phyloP scores from a whole-genome alignment of 2,113 vertebrate genomes.

The Carassius carassius region DNA sequence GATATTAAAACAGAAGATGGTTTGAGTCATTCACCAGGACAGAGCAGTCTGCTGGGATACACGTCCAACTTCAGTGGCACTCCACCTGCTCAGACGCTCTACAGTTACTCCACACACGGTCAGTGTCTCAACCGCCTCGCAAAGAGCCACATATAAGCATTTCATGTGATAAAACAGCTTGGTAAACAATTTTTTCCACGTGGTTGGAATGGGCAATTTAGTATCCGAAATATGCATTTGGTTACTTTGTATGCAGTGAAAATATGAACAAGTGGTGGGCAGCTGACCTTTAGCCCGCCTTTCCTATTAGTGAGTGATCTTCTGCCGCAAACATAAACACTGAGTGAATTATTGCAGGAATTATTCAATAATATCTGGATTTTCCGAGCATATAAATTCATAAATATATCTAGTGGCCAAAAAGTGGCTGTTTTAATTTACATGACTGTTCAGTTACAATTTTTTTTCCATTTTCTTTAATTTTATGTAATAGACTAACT shows the following conservation, averaged over 20 bases:
- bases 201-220: neutral
- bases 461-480: too few relatives aligned
- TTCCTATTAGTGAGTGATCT: too few relatives aligned
- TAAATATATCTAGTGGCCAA: too few relatives aligned
- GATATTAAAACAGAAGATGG: constrained; percentile 98
- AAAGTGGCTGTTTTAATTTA: too few relatives aligned
- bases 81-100: constrained; percentile 85
- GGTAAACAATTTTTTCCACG: neutral
- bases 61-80: constrained; percentile 85
- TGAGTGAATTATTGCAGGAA: too few relatives aligned
- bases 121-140: constrained; percentile 66
- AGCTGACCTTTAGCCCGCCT: too few relatives aligned
- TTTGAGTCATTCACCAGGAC: constrained; percentile 91
- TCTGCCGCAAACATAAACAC: too few relatives aligned
- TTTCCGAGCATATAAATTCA: too few relatives aligned
- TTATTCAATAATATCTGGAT: too few relatives aligned
- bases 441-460: too few relatives aligned
- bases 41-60: constrained; percentile 91
- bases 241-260: neutral
- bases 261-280: neutral
- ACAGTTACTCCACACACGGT: constrained; percentile 96
- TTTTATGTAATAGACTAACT: too few relatives aligned
- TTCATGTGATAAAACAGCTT: neutral
- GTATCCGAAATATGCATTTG: neutral
- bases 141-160: too few relatives aligned